phyloP scores from a whole-genome alignment of 2,113 vertebrate species.

The Phrynosoma blainvillii region DNA sequence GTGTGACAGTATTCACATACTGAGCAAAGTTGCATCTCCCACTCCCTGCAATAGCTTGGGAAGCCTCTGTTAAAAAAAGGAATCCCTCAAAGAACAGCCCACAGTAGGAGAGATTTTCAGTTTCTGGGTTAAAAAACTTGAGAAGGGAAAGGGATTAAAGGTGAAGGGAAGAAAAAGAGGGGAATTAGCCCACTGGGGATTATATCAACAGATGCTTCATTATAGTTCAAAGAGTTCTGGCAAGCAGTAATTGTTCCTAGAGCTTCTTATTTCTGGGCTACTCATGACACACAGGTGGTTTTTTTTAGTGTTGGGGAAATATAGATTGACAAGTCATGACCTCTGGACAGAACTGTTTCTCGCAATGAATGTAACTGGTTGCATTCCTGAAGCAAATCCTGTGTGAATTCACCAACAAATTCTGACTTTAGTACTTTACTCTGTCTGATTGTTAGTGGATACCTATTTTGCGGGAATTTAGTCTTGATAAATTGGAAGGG shows the following conservation, averaged over 20 bases:
- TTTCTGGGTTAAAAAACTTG: slow-evolving; percentile 53
- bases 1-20: not conserved
- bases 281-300: slow-evolving; percentile 55
- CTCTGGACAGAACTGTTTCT: not conserved
- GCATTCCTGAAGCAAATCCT: slow-evolving; percentile 1
- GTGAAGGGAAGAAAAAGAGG: slow-evolving; percentile 36
- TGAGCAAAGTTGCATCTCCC: not conserved
- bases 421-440: not conserved
- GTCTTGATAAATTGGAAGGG: not conserved
- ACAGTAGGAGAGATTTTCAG: slow-evolving; percentile 46
- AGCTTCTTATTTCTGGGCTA: slow-evolving; percentile 64
- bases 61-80: slow-evolving; percentile 23
- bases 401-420: not conserved
- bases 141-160: slow-evolving; percentile 58
- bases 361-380: not conserved
- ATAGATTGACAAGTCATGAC: not conserved
- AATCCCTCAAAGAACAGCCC: slow-evolving; percentile 13
- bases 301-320: slow-evolving; percentile 60
- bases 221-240: slow-evolving; percentile 66
- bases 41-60: not conserved
- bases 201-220: slow-evolving; percentile 68
- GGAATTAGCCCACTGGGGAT: slow-evolving; percentile 62
- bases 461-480: not conserved
- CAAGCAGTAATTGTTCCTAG: slow-evolving; percentile 61
- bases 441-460: not conserved